These are phyloP conservation scores for Morus bassanus DNA, from an alignment of 2,797 vertebrate genomes.

Conservation along the genomic window DNA sequence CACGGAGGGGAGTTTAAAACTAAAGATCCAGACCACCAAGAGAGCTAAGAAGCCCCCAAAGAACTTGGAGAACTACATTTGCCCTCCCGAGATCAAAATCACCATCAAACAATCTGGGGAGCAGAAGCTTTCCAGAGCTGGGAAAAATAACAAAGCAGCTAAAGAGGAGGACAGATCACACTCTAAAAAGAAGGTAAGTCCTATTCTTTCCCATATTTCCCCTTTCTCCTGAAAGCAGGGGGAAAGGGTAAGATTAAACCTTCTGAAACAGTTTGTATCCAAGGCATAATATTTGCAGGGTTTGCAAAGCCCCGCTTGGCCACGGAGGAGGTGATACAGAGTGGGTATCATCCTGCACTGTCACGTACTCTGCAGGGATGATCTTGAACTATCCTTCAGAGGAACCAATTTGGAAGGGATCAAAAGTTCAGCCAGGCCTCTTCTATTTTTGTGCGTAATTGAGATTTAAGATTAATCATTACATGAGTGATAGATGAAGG, in stretches of 20 bases:
- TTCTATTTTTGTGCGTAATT: conserved; percentile 14
- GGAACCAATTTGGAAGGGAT: background rate
- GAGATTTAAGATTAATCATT: conserved; percentile 51
- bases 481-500: background rate
- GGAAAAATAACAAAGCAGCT: conserved; percentile 79
- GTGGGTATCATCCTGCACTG: background rate
- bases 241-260: background rate
- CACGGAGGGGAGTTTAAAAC: conserved; percentile 94
- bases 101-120: conserved; percentile 94
- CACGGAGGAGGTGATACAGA: background rate
- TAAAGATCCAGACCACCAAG: conserved; percentile 99
- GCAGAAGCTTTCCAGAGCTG: conserved; percentile 82
- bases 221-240: background rate
- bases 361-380: accelerated
- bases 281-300: background rate
- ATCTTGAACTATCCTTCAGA: conserved; percentile 3
- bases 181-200: conserved; percentile 91
- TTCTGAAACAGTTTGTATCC: background rate
- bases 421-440: background rate
- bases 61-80: conserved; percentile 98
- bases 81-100: conserved; percentile 97
- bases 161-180: conserved; percentile 92
- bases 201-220: background rate
- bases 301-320: background rate
- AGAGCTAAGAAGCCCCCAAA: conserved; percentile 97